phyloP scores from a whole-genome alignment of 2,888 invertebrate species.

The Sinohyriopsis cumingii region DNA sequence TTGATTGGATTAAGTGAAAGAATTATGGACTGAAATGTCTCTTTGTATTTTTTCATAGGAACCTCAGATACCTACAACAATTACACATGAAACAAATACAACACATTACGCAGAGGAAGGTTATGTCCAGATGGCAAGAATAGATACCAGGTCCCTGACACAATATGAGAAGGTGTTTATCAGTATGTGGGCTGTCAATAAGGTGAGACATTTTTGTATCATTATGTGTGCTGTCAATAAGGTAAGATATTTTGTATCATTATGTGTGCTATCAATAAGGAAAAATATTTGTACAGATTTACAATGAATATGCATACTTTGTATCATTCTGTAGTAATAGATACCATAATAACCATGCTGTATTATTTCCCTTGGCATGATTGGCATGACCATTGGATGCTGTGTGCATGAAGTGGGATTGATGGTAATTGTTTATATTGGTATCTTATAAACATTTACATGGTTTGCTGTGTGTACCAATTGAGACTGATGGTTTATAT shows the following conservation, averaged over 20 bases:
- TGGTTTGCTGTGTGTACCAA: no score
- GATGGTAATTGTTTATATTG: no score
- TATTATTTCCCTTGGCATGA: no score
- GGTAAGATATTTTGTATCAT: constrained; percentile 3
- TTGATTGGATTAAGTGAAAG: no score
- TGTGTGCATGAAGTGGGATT: no score
- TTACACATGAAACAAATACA: constrained; percentile 15
- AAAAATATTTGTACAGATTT: constrained; percentile 1
- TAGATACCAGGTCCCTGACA: constrained; percentile 16
- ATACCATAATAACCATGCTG: no score
- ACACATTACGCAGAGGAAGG: constrained; percentile 21
- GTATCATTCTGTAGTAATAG: no score
- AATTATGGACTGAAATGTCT: not conserved
- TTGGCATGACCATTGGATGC: no score
- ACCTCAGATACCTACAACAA: constrained; percentile 5
- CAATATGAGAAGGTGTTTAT: constrained; percentile 18
- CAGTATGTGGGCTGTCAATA: constrained; percentile 30
- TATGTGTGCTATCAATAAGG: constrained; percentile 31
- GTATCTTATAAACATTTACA: no score
- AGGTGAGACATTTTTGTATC: constrained; percentile 11
- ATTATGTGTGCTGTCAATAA: not conserved
- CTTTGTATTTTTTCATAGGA: not conserved
- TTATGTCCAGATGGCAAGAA: constrained; percentile 15
- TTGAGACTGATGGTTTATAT: no score
- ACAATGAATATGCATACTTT: no score